phyloP scores from a whole-genome alignment of 2,888 invertebrate species.

The Calameuta pallipes region DNA sequence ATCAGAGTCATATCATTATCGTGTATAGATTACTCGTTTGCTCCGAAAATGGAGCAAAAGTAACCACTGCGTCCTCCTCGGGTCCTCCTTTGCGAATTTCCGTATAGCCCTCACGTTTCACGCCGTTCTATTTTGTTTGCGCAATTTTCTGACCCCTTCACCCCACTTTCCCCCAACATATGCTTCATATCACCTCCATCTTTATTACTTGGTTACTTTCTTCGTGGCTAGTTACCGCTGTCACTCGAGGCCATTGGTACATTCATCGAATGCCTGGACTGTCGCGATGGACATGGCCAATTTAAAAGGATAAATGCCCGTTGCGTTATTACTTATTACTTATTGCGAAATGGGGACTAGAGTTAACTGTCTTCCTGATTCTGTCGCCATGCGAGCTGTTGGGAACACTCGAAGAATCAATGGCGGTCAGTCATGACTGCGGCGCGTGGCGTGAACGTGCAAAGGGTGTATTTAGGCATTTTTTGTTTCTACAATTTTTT shows the following conservation, averaged over 20 bases:
- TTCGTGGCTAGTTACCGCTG: background rate
- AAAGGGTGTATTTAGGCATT: background rate
- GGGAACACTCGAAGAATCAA: background rate
- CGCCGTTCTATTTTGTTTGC: background rate
- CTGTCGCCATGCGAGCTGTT: background rate
- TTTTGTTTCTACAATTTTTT: background rate
- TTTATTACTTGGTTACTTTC: background rate
- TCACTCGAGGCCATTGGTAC: background rate
- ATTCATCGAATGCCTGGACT: background rate
- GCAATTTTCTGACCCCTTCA: background rate
- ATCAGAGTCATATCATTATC: background rate
- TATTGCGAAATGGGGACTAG: background rate
- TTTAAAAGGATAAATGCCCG: constrained; percentile 18
- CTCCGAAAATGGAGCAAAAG: background rate
- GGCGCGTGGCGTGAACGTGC: background rate
- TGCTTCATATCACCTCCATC: background rate
- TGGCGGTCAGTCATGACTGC: background rate
- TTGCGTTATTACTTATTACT: constrained; percentile 12
- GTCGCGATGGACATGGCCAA: constrained; percentile 6
- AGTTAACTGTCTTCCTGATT: background rate
- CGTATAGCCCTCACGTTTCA: background rate
- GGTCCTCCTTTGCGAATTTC: background rate
- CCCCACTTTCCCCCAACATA: background rate
- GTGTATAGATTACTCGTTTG: background rate
- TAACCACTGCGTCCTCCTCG: background rate